Conservation (phyloP, 2,888 invertebrate genomes). For the Drosophila koepferae region DNA sequence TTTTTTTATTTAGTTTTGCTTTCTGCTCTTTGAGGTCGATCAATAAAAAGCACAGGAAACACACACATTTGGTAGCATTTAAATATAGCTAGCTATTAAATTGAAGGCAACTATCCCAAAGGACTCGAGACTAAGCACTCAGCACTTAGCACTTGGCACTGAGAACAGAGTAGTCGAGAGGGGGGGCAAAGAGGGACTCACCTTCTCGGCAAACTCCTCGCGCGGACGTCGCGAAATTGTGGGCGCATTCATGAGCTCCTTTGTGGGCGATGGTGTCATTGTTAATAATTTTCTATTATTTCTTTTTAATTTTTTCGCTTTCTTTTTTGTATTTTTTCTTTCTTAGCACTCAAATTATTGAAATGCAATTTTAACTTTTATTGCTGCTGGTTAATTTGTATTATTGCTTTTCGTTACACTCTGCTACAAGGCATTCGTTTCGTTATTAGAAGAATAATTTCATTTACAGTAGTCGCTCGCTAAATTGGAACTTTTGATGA, state of each 20-base stretch:
- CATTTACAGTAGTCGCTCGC: conserved; percentile 26
- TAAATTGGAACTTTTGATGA: not conserved
- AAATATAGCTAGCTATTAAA: conserved; percentile 44
- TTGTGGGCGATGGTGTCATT: conserved; percentile 83
- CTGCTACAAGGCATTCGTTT: conserved; percentile 14
- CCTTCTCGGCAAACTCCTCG: conserved; percentile 84
- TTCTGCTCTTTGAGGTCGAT: conserved; percentile 49
- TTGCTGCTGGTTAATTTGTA: conserved; percentile 34
- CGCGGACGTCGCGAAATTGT: conserved; percentile 83
- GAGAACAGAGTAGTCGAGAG: not conserved
- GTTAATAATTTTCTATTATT: conserved; percentile 5
- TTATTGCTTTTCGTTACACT: conserved; percentile 71
- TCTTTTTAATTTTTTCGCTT: not conserved
- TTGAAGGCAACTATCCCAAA: conserved; percentile 18
- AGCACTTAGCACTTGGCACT: conserved; percentile 1
- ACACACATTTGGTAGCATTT: conserved; percentile 52
- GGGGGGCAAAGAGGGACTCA: conserved; percentile 58
- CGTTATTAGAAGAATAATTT: conserved; percentile 36
- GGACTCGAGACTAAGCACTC: conserved; percentile 17
- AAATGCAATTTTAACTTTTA: conserved; percentile 37
- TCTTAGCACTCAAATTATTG: conserved; percentile 12
- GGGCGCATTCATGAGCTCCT: conserved; percentile 79
- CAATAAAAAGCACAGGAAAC: conserved; percentile 71
- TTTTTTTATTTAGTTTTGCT: not conserved
- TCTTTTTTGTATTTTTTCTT: not conserved